Evolutionary conservation across 2,797 vertebrate genomes (phyloP), one percentile per base, ranked within the genome.

Genomic region (Pristis pectinata): DNA sequence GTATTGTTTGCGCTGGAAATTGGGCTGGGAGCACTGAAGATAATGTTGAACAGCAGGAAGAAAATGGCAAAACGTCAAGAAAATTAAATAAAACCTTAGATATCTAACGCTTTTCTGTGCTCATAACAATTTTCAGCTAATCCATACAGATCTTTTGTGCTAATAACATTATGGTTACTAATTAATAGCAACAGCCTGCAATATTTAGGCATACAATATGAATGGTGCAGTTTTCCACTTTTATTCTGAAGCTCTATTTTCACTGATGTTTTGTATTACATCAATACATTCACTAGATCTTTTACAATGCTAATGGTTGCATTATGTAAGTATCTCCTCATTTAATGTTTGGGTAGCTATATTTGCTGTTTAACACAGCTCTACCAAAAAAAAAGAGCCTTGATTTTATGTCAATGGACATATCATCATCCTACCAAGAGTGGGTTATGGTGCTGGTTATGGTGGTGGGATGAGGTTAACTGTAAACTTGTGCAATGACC

Each of bases 51-150:
- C 19, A 72, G 5, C 41, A 64, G 67, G 91, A 93, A 93, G 27
- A 72, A 74, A 93, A 72, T 93, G 61, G 67, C 37, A 93, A 74
- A 93, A 30, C 8, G 8, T 70, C 37, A 93, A 93, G 44, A 72
- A 30, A 74, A 44, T 13, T 93, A 37, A 72, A 74, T 93, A 70
- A 64, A 70, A 93, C 19, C 7, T 3, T 6, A 67, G 59, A 53
- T 59, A 9, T 8, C 67, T 70, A 93, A 93, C 2, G 72, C 41
- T 30, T 37, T 67, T 8, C 67, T 67, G 64, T 67, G 64, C 64
- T 67, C 27, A 93, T 49, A 44, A 61, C 91, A 15, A 37, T 22
- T 70, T 93, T 93, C n/a, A 93, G 89, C 89, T 93, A 70, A 93
- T 93, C 89, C 64, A 27, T 67, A 37, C n/a, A 70, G 89, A 70